These are phyloP conservation scores for Steinernema khuongi DNA, from an alignment of 1,140 invertebrate species.

Conservation along the genomic window DNA sequence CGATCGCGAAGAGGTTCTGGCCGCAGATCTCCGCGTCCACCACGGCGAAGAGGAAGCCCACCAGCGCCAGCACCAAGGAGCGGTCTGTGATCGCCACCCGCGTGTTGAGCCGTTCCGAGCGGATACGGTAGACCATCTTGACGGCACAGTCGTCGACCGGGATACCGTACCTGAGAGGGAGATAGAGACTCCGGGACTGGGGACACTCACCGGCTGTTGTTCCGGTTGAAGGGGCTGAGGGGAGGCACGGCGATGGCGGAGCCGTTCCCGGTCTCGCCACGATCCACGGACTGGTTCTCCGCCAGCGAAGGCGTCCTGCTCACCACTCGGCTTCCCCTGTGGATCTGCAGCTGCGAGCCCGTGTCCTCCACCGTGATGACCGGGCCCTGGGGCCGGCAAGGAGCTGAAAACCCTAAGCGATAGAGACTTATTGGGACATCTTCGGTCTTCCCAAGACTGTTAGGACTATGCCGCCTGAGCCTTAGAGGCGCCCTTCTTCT, in stretches of 20 bases:
- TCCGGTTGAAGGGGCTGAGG: slow-evolving; percentile 20
- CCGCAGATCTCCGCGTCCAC: slow-evolving; percentile 46
- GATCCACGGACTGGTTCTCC: slow-evolving; percentile 34
- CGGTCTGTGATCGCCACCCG: slow-evolving; percentile 46
- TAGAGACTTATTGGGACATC: not conserved
- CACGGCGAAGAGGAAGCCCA: slow-evolving; percentile 44
- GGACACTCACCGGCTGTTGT: slow-evolving; percentile 27
- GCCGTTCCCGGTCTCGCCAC: slow-evolving; percentile 4
- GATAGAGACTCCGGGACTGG: not conserved
- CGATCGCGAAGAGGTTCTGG: slow-evolving; percentile 40
- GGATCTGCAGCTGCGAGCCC: slow-evolving; percentile 36
- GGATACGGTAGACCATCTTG: slow-evolving; percentile 58
- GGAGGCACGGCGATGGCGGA: slow-evolving; percentile 1
- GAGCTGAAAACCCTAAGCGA: slow-evolving; percentile 29
- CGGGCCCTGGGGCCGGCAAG: slow-evolving; percentile 25
- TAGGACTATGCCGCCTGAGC: no score
- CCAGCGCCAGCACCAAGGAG: slow-evolving; percentile 45
- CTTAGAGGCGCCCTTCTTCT: no score
- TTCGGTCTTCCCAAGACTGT: slow-evolving; percentile 7
- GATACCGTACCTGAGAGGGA: slow-evolving; percentile 48
- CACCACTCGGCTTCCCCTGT: slow-evolving; percentile 23
- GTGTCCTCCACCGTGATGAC: slow-evolving; percentile 54
- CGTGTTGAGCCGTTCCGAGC: slow-evolving; percentile 50
- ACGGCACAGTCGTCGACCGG: slow-evolving; percentile 50
- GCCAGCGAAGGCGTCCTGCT: slow-evolving; percentile 32